A percentile compares a stretch with the other conserved stretches of the same genome.
Conservation (phyloP, 2,888 invertebrate species). For the Pammene aurita region DNA sequence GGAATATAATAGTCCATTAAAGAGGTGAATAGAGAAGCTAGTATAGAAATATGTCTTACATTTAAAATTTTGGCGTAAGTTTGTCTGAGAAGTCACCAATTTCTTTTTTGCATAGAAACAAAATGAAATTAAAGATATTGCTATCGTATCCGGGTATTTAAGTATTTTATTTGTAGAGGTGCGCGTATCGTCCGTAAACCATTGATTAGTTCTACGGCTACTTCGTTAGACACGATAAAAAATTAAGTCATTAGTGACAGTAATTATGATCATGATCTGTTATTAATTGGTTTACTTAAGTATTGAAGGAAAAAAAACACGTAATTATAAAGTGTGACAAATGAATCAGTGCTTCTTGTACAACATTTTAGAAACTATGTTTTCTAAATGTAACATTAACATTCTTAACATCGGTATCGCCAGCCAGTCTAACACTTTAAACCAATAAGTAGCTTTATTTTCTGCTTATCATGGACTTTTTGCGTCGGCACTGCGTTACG, state of each 20-base stretch:
- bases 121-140: too few species aligned
- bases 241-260: constrained; percentile 22
- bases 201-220: constrained; percentile 15
- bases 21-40: too few species aligned
- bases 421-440: not conserved
- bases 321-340: not conserved
- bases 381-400: not conserved
- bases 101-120: too few species aligned
- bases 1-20: too few species aligned
- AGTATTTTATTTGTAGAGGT: not conserved
- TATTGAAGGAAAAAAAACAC: not conserved
- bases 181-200: constrained; percentile 5
- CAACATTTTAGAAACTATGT: not conserved
- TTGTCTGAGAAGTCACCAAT: too few species aligned
- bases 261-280: constrained; percentile 13
- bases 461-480: too few species aligned
- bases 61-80: too few species aligned
- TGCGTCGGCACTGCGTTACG: too few species aligned
- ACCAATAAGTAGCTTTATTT: too few species aligned
- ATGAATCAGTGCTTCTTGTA: not conserved
- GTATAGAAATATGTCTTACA: too few species aligned
- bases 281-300: not conserved
- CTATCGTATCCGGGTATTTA: not conserved
- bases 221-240: constrained; percentile 1
- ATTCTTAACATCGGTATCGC: not conserved